Evolutionary conservation across 1,140 invertebrate species (phyloP).

Genomic region (Bradynema listronoti): DNA sequence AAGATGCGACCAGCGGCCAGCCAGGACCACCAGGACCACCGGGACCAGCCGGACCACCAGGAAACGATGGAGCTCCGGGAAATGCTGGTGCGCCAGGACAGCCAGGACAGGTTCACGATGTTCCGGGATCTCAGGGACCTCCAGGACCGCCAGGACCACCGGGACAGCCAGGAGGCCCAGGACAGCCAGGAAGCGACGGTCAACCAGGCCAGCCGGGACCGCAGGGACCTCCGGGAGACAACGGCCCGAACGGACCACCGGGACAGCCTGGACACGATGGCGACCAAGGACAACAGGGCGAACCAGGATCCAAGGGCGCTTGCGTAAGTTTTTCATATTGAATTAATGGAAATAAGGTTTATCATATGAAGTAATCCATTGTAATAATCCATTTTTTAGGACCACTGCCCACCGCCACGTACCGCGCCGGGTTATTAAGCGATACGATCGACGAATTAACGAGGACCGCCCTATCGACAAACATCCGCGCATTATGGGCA

Average conservation of each 20-base stretch:
- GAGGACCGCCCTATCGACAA: too few relatives aligned
- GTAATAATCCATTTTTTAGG: not conserved
- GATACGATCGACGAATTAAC: too few relatives aligned
- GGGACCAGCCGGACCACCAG: constrained; percentile 25
- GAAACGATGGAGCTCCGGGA: constrained; percentile 30
- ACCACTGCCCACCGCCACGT: constrained; percentile 13
- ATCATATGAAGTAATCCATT: not conserved
- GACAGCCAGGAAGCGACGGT: constrained; percentile 23
- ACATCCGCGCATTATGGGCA: too few relatives aligned
- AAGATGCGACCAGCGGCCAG: constrained; percentile 22
- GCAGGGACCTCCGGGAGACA: constrained; percentile 18
- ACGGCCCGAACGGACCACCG: constrained; percentile 12
- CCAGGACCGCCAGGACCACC: constrained; percentile 32
- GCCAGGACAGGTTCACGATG: constrained; percentile 26
- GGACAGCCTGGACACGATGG: constrained; percentile 17
- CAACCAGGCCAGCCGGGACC: constrained; percentile 11
- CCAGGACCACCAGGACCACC: constrained; percentile 33
- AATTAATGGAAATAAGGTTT: not conserved
- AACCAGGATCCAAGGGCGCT: constrained; percentile 2
- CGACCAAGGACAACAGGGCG: constrained; percentile 1
- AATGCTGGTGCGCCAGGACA: constrained; percentile 21
- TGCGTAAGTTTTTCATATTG: constrained; percentile 10
- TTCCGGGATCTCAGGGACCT: constrained; percentile 13
- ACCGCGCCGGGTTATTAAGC: constrained; percentile 10
- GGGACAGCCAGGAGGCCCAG: constrained; percentile 20